Conservation (phyloP, 2,797 vertebrate genomes). For the Chiloscyllium punctatum region DNA sequence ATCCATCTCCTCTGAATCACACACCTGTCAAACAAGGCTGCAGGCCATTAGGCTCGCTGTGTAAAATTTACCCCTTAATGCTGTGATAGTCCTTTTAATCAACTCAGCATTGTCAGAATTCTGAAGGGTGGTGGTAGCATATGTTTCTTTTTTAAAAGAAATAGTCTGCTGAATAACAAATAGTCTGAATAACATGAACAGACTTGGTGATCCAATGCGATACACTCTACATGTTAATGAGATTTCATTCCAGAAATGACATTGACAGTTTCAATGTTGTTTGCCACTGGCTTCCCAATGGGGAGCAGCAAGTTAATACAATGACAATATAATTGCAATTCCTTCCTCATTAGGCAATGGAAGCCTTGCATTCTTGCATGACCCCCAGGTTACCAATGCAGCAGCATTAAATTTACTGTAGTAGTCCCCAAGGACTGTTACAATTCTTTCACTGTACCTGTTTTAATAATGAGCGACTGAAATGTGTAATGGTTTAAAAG, state of each 20-base stretch:
- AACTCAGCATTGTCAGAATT: not conserved
- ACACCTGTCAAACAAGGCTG: slow-evolving; percentile 12
- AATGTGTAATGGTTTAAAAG: slow-evolving; percentile 19
- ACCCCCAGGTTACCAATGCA: slow-evolving; percentile 10
- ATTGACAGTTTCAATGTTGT: slow-evolving; percentile 34
- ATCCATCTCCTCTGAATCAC: slow-evolving; percentile 2
- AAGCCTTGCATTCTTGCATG: slow-evolving; percentile 30
- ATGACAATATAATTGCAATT: slow-evolving; percentile 36
- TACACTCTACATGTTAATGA: slow-evolving; percentile 30
- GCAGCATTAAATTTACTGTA: slow-evolving; percentile 25
- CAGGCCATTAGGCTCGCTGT: not conserved
- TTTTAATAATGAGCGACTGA: slow-evolving; percentile 1
- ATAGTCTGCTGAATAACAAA: slow-evolving; percentile 16
- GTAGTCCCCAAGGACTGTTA: slow-evolving; percentile 8
- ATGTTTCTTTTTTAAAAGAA: not conserved
- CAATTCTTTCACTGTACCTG: slow-evolving; percentile 23
- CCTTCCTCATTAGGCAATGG: slow-evolving; percentile 35
- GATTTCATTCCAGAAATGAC: slow-evolving; percentile 36
- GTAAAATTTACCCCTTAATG: not conserved
- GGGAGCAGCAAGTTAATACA: slow-evolving; percentile 34
- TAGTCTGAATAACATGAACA: slow-evolving; percentile 19
- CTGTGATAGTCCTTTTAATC: not conserved
- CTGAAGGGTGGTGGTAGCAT: not conserved
- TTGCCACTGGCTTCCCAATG: slow-evolving; percentile 36
- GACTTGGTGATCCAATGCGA: slow-evolving; percentile 22